Percentiles rank a stretch among this genome's conserved stretches.
Conservation (phyloP, 64 coral and sea anemone genomes). For the Actinia tenebrosa region DNA sequence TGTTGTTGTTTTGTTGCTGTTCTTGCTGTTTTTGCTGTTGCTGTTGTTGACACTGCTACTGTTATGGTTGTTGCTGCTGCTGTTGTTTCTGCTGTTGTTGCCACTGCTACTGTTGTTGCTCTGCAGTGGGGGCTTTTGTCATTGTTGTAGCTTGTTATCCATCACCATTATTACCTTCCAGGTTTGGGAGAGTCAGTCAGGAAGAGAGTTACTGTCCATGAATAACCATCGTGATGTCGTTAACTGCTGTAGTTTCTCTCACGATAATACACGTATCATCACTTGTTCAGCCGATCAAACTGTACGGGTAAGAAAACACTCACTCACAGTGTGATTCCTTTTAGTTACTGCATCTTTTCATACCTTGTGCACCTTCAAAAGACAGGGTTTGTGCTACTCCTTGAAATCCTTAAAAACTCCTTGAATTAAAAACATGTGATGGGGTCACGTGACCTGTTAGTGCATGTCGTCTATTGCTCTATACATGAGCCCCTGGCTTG, state of each 20-base stretch:
- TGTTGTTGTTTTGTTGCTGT: too few relatives aligned
- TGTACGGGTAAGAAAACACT: conserved; percentile 53
- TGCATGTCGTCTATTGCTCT: too few relatives aligned
- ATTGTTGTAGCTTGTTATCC: background rate
- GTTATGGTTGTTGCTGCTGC: too few relatives aligned
- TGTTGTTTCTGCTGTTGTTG: background rate
- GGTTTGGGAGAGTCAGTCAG: conserved; percentile 84
- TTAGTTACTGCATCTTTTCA: background rate
- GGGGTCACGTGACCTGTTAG: too few relatives aligned
- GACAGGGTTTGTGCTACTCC: too few relatives aligned
- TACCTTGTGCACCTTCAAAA: too few relatives aligned
- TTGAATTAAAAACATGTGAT: too few relatives aligned
- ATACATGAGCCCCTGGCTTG: too few relatives aligned
- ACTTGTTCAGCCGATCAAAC: conserved; percentile 80
- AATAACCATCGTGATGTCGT: conserved; percentile 74
- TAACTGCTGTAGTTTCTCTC: conserved; percentile 70
- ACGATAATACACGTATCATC: conserved; percentile 68
- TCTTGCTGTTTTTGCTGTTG: too few relatives aligned
- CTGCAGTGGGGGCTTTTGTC: too few relatives aligned
- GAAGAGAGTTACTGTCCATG: conserved; percentile 55
- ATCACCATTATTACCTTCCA: background rate
- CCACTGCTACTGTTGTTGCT: background rate
- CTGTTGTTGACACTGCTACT: too few relatives aligned
- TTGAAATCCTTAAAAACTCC: too few relatives aligned
- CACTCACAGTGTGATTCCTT: background rate